Evolutionary conservation across 37 sponge, comb jelly and placozoan genomes (phyloP).

Genomic region (Ianthella basta): DNA sequence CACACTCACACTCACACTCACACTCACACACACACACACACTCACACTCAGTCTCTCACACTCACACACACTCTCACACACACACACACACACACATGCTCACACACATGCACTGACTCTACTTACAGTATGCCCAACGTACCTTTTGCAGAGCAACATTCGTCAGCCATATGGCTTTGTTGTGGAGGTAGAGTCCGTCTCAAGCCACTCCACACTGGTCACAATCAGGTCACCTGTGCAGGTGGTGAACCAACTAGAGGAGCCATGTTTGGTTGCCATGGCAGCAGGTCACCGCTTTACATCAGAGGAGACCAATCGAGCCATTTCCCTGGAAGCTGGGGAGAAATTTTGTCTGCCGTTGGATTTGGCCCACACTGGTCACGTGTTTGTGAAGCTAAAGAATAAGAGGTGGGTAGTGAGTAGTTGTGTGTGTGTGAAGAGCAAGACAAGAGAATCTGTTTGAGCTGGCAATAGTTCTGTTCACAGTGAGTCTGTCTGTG

Average conservation of each 20-base stretch:
- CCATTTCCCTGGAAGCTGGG: neutral
- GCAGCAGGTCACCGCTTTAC: neutral
- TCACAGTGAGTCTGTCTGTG: too few species aligned
- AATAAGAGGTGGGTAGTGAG: neutral
- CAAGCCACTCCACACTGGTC: constrained; percentile 26
- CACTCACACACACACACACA: constrained; percentile 2
- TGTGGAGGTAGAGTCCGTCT: constrained; percentile 40
- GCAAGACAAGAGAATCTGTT: too few species aligned
- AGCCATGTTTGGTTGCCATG: constrained; percentile 26
- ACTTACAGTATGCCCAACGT: too few species aligned
- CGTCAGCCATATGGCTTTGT: constrained; percentile 56
- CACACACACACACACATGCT: constrained; percentile 42
- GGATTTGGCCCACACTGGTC: neutral
- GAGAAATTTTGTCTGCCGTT: constrained; percentile 5
- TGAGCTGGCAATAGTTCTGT: too few species aligned
- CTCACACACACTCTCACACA: neutral
- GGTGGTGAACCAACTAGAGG: constrained; percentile 1
- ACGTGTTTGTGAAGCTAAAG: neutral
- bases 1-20: neutral
- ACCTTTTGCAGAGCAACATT: too few species aligned
- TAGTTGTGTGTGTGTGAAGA: too few species aligned
- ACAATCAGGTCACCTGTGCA: constrained; percentile 54
- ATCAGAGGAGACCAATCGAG: neutral
- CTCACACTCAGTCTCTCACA: constrained; percentile 31
- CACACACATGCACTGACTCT: constrained; percentile 28